Base-by-base conservation (phyloP, 2,888 invertebrate species). In the Habrosyne pyritoides region DNA sequence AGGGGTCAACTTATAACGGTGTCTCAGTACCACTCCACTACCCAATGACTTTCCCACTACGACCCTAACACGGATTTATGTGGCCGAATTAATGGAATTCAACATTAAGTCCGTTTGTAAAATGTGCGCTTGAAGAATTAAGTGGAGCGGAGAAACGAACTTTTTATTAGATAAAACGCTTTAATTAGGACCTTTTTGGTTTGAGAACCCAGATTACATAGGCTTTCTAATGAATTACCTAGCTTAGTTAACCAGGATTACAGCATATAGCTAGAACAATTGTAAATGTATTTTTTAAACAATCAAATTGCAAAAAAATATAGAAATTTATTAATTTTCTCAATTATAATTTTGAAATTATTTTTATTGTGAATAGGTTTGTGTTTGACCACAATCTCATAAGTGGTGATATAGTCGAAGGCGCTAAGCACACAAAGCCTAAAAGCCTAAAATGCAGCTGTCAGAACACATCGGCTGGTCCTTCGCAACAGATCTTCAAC, bases 71-170 rank as follows among this genome's bases (percentile, higher is more conserved):
- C 63, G 72, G 78, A 83, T 84, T 83, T 80, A 83, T 79, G 80
- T 80, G 78, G 78, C 69, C 61, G 79, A 83, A 82, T 82, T 83
- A 84, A 84, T 81, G 71, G 73, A 77, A 81, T 84, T 83, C 74
- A 79, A 75, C 81, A 76, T 71, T 79, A 77, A 80, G 75, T 71
- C 73, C 65, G 73, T 56, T 78, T 76, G 72, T 73, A 77, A 81
- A 84, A 81, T 80, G 62, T 57, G 54, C 56, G 56, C 58, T 48
- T n/a, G 36, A 59, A 53, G 69, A 72, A 71, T 68, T 66, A 63
- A 70, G 61, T 53, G 58, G 47, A 59, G 50, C 33, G 55, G 52
- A 53, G 36, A 56, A 60, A 60, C n/a, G 63, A 61, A 65, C 30
- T 21, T 46, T 28, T 49, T 14, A 28, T 28, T 50, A 14, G 28